A percentile compares a stretch with the other conserved stretches of the same genome.
Evolutionary conservation across 1,140 invertebrate genomes (phyloP).

Genomic region (Hycleus cichorii): DNA sequence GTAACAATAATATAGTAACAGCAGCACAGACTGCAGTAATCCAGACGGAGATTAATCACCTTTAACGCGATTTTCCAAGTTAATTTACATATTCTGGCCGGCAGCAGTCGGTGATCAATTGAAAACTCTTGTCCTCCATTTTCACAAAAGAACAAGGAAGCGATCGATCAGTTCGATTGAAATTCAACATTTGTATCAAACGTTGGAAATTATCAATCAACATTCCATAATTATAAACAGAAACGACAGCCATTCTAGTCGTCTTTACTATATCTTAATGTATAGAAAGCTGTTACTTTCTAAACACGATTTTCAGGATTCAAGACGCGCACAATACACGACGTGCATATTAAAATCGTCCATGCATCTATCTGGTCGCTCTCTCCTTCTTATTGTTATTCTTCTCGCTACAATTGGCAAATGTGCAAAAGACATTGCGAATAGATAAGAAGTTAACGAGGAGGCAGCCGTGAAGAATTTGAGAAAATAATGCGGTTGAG

Average conservation of each 20-base stretch:
- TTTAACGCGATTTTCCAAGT: not conserved
- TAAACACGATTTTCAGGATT: slow-evolving; percentile 12
- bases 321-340: slow-evolving; percentile 16
- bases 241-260: slow-evolving; percentile 7
- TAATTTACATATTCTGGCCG: not conserved
- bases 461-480: slow-evolving; percentile 16
- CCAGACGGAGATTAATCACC: not conserved
- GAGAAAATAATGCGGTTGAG: slow-evolving; percentile 3
- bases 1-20: not conserved
- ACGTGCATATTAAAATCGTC: slow-evolving; percentile 19
- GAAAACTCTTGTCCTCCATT: not conserved
- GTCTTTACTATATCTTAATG: not conserved
- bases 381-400: slow-evolving; percentile 29
- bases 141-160: not conserved
- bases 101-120: not conserved
- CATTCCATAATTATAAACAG: not conserved
- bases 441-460: slow-evolving; percentile 30
- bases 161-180: too few species aligned
- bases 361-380: slow-evolving; percentile 10
- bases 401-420: slow-evolving; percentile 28
- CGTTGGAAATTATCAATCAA: not conserved
- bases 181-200: too few species aligned
- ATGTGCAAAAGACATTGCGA: slow-evolving; percentile 35
- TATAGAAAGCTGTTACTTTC: slow-evolving; percentile 7
- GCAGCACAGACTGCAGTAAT: not conserved